A percentile compares a stretch with the other conserved stretches of the same genome.
Evolutionary conservation across 1,140 invertebrate genomes (phyloP).

Genomic region (Macrobrachium nipponense): DNA sequence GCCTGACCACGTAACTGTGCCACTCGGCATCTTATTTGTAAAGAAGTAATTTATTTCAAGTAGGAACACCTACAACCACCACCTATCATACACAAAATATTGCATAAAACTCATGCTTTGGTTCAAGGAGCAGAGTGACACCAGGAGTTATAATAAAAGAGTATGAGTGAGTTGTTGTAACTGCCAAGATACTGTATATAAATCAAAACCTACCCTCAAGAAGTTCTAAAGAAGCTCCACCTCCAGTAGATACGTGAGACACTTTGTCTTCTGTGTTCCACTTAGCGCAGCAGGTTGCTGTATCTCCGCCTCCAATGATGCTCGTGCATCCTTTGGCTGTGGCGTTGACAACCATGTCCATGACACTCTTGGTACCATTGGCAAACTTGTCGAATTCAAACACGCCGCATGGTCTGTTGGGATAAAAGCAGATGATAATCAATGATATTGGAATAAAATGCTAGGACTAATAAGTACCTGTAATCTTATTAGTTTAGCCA

Average conservation of each 20-base stretch:
- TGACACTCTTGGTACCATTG: constrained; percentile 89
- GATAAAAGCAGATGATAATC: too few species aligned
- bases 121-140: not conserved
- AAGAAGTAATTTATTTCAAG: too few species aligned
- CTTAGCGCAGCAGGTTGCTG: constrained; percentile 96
- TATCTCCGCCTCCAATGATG: constrained; percentile 98
- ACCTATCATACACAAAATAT: not conserved
- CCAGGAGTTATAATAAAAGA: not conserved
- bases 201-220: constrained; percentile 84
- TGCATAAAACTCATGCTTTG: too few species aligned
- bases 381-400: constrained; percentile 97
- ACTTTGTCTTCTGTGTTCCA: constrained; percentile 97
- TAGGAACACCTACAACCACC: too few species aligned
- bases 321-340: constrained; percentile 84
- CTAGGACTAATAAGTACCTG: too few species aligned
- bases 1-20: not conserved
- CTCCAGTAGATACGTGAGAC: constrained; percentile 98
- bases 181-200: not conserved
- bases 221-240: constrained; percentile 96
- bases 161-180: not conserved
- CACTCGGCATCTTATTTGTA: too few species aligned
- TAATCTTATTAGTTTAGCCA: too few species aligned
- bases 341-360: constrained; percentile 95
- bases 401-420: constrained; percentile 88
- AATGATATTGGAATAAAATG: too few species aligned